Evolutionary conservation across 2,113 vertebrate species (phyloP).

Genomic region (Callaeas wilsoni): DNA sequence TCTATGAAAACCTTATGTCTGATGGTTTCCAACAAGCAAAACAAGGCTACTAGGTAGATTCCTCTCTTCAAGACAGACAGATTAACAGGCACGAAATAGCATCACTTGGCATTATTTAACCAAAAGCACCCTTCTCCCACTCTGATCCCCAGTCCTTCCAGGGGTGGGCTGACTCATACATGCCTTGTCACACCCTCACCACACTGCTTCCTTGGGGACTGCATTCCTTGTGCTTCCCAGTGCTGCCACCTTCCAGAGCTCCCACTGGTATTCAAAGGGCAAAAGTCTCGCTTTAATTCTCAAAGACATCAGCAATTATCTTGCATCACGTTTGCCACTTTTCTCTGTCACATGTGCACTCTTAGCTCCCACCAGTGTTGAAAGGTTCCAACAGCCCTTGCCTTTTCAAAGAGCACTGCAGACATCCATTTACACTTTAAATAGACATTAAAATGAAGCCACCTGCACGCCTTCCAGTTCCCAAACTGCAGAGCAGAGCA

Average conservation of each 20-base stretch:
- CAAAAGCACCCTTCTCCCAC: neutral
- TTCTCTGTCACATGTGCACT: neutral
- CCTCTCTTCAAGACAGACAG: neutral
- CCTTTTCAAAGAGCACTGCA: slow-evolving; percentile 38
- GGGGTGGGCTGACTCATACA: neutral
- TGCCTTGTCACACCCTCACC: neutral
- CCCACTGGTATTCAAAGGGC: neutral
- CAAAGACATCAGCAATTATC: slow-evolving; percentile 9
- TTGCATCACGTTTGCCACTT: neutral
- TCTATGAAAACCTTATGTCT: neutral
- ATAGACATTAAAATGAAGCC: slow-evolving; percentile 62
- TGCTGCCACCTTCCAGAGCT: neutral
- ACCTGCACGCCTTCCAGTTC: slow-evolving; percentile 34
- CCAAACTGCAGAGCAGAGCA: neutral
- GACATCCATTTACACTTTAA: slow-evolving; percentile 49
- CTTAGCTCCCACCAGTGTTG: neutral
- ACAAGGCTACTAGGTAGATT: neutral
- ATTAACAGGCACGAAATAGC: neutral
- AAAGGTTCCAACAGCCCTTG: slow-evolving; percentile 34
- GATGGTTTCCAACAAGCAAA: neutral
- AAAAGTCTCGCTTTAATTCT: neutral
- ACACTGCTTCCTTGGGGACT: neutral
- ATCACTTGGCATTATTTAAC: neutral
- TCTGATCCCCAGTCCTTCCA: neutral
- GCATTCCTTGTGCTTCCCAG: neutral